Evolutionary conservation across 2,113 vertebrate genomes (phyloP), one percentile per base, ranked within the genome.

Genomic region (Lophotis ruficrista): DNA sequence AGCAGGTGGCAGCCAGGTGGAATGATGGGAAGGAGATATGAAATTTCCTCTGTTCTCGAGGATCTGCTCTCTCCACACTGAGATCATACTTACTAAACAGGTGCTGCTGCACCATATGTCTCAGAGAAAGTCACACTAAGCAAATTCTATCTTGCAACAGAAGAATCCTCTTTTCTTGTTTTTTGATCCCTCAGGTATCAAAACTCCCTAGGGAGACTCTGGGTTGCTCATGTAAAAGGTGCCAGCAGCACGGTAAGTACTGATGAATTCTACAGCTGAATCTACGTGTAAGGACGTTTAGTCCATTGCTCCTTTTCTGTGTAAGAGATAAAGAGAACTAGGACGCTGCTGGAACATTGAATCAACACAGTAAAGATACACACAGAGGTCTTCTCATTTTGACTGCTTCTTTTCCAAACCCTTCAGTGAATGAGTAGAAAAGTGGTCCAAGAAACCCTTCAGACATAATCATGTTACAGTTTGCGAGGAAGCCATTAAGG

Each of bases 1-100:
- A 98, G 98, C 98, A 99, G 98, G 98, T 99, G 99, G 98, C 97
- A 94, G 97, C 96, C 97, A 98, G 98, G 98, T 98, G 98, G 98
- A 97, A 98, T 79, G 35, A 75, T 87, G 97, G 91, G 95, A 96
- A 96, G 87, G 91, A 96, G 84, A 96, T 70, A 88, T 94, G 93
- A 97, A 93, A 96, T 96, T 96, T 97, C 97, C 97, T 97, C 97
- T 96, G 37, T 95, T 95, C 95, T 94, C 31, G 5, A 96, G 93
- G 96, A 97, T 96, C 89, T 80, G 95, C 80, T 76, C 95, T 92
- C 94, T 72, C 93, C 86, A 93, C 85, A 90, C 89, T 93, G 96
- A 96, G 95, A 96, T 97, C 94, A 94, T 93, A 78, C 96, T 97
- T 94, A 96, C 71, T 94, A 94, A 97, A 97, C 97, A 97, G 97